A percentile compares a stretch with the other conserved stretches of the same genome.
phyloP scores from a whole-genome alignment of 1,140 invertebrate genomes.

The Drosophila ogumai region DNA sequence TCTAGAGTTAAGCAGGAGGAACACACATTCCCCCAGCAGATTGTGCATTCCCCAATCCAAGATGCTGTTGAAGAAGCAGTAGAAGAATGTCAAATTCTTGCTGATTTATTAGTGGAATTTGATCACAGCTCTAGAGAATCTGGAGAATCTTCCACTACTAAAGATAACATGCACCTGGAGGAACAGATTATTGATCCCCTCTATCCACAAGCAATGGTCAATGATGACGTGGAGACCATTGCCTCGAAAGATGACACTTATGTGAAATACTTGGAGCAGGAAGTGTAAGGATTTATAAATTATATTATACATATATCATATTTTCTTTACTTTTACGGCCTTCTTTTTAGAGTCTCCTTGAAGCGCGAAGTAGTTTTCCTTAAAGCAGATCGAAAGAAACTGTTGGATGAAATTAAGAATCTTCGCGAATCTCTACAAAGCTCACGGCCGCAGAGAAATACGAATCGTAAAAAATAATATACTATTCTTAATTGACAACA shows the following conservation, averaged over 20 bases:
- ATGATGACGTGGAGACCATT: slow-evolving; percentile 38
- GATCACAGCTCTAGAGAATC: not conserved
- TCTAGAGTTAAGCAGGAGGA: not conserved
- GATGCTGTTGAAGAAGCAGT: not conserved
- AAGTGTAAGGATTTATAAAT: slow-evolving; percentile 34
- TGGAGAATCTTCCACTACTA: not conserved
- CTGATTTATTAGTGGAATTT: not conserved
- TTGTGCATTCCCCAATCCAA: not conserved
- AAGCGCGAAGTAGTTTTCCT: slow-evolving; percentile 45
- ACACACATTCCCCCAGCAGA: not conserved
- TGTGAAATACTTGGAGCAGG: slow-evolving; percentile 40
- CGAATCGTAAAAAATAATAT: not conserved
- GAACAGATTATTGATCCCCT: slow-evolving; percentile 24
- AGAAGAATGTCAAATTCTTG: slow-evolving; percentile 14
- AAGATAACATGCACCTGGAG: slow-evolving; percentile 1
- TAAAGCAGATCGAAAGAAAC: slow-evolving; percentile 41
- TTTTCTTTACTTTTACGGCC: not conserved
- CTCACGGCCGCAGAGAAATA: not conserved
- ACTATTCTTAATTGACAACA: not conserved
- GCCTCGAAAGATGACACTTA: slow-evolving; percentile 29
- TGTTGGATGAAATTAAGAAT: slow-evolving; percentile 29
- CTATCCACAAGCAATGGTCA: slow-evolving; percentile 14
- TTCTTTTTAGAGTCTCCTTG: slow-evolving; percentile 22
- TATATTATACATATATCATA: not conserved
- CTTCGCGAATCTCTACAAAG: slow-evolving; percentile 23